Percentiles rank a stretch among this genome's conserved stretches.
These are phyloP conservation scores for Cryptops parisi DNA, from an alignment of 2,888 invertebrate genomes.

Conservation along the genomic window DNA sequence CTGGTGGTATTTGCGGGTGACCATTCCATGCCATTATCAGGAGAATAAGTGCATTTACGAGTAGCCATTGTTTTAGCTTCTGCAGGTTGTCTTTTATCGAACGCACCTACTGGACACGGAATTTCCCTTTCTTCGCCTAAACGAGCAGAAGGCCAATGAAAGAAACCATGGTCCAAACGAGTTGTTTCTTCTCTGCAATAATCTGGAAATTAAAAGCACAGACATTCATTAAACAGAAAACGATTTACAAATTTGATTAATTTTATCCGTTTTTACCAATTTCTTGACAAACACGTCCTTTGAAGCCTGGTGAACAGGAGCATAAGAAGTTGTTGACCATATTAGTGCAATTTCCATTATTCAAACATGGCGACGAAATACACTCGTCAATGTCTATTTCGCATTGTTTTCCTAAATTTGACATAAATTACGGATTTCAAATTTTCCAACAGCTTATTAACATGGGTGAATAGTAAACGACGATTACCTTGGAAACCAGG, in stretches of 20 bases:
- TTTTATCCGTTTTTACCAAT: slow-evolving; percentile 13
- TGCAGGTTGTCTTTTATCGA: not conserved
- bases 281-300: slow-evolving; percentile 13
- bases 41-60: not conserved
- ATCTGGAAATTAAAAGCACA: slow-evolving; percentile 10
- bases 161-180: slow-evolving; percentile 16
- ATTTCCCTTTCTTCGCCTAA: slow-evolving; percentile 6
- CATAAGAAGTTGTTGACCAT: slow-evolving; percentile 17
- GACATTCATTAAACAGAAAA: not conserved
- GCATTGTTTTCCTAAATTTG: slow-evolving; percentile 20
- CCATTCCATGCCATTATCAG: slow-evolving; percentile 13
- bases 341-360: slow-evolving; percentile 17
- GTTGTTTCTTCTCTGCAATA: slow-evolving; percentile 16
- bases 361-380: slow-evolving; percentile 16
- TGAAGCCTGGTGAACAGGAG: slow-evolving; percentile 19
- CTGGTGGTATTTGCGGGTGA: slow-evolving; percentile 15
- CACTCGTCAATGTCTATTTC: slow-evolving; percentile 19
- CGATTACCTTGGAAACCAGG: slow-evolving; percentile 18
- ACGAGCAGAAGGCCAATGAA: slow-evolving; percentile 9
- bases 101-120: slow-evolving; percentile 19
- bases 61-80: not conserved
- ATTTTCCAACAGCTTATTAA: not conserved
- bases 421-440: slow-evolving; percentile 1
- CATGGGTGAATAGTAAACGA: not conserved
- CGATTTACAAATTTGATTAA: not conserved